Conservation (phyloP, 1,140 invertebrate genomes). For the Amyelois transitella region DNA sequence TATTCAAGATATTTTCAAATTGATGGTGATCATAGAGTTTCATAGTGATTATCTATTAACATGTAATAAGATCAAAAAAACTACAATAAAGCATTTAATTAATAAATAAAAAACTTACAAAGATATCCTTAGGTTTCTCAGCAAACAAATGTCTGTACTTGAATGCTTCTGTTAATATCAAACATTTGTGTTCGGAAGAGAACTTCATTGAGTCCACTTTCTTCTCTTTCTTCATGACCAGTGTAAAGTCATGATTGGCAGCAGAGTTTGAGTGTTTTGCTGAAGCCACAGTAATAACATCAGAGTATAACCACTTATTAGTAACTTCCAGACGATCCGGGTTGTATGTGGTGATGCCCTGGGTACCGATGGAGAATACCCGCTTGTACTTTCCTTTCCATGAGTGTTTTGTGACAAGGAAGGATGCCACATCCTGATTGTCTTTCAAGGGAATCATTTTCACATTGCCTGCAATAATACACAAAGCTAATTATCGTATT, state of each 20-base stretch:
- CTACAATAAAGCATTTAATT: neutral
- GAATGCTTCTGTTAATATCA: slow-evolving; percentile 94
- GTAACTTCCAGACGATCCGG: slow-evolving; percentile 93
- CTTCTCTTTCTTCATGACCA: slow-evolving; percentile 91
- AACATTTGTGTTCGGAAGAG: slow-evolving; percentile 95
- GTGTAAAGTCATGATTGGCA: slow-evolving; percentile 84
- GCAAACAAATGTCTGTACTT: slow-evolving; percentile 86
- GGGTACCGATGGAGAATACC: slow-evolving; percentile 96
- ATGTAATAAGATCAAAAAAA: no score
- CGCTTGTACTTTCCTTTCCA: slow-evolving; percentile 99
- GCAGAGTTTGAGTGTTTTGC: slow-evolving; percentile 72
- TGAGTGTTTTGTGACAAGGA: slow-evolving; percentile 95
- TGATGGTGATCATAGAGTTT: no score
- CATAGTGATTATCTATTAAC: no score
- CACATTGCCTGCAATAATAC: slow-evolving; percentile 66
- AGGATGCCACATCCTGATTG: slow-evolving; percentile 94
- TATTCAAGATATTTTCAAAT: no score
- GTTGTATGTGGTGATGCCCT: slow-evolving; percentile 98
- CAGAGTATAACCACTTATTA: slow-evolving; percentile 93
- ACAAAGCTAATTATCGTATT: neutral
- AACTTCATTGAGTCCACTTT: slow-evolving; percentile 97
- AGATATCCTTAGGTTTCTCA: slow-evolving; percentile 84
- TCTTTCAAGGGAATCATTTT: slow-evolving; percentile 90
- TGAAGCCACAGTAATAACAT: slow-evolving; percentile 86
- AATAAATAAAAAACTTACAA: slow-evolving; percentile 75